Evolutionary conservation across 1,140 invertebrate species (phyloP).

Genomic region (Sogatella furcifera): DNA sequence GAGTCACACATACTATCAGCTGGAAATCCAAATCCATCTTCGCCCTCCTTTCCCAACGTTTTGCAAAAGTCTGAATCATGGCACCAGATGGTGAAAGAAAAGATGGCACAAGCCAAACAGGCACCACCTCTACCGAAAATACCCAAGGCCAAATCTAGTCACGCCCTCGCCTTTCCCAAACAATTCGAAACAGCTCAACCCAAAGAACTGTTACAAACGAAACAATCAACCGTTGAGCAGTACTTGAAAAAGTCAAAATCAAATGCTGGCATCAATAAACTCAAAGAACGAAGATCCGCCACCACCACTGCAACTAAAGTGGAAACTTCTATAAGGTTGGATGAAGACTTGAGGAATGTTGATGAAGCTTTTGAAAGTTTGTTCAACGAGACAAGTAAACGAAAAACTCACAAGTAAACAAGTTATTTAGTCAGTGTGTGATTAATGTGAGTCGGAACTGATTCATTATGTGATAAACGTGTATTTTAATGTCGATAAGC

Average conservation of each 20-base stretch:
- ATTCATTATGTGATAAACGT: no score
- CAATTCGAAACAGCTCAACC: conserved; percentile 67
- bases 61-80: conserved; percentile 71
- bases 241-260: conserved; percentile 45
- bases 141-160: conserved; percentile 50
- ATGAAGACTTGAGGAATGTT: conserved; percentile 32
- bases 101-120: conserved; percentile 25
- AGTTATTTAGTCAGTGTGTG: no score
- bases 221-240: conserved; percentile 67
- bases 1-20: conserved; percentile 15
- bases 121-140: conserved; percentile 25
- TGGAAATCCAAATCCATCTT: neutral
- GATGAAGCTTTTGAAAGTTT: conserved; percentile 34
- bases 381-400: conserved; percentile 22
- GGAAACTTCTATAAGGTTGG: conserved; percentile 14
- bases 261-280: conserved; percentile 12
- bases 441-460: no score
- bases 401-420: neutral
- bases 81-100: conserved; percentile 49
- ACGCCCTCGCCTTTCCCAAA: conserved; percentile 54
- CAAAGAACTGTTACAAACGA: conserved; percentile 56
- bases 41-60: conserved; percentile 30
- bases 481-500: no score
- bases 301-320: conserved; percentile 14
- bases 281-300: conserved; percentile 13